Evolutionary conservation across 2,888 invertebrate genomes (phyloP).

Genomic region (Apotomis capreana): DNA sequence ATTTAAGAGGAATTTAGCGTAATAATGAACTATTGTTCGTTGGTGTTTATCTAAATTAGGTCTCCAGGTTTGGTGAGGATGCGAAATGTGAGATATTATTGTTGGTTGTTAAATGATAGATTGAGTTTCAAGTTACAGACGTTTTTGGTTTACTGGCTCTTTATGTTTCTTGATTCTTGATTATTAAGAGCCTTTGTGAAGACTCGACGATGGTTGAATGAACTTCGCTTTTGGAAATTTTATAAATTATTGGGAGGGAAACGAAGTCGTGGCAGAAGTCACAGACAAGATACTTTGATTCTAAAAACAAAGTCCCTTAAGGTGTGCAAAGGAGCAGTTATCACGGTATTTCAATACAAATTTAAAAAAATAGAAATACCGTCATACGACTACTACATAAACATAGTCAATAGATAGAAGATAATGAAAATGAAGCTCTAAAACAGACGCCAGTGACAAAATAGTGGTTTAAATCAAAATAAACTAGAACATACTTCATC

Average conservation of each 20-base stretch:
- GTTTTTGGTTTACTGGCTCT: not conserved
- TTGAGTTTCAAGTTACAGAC: not conserved
- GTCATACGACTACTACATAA: no score
- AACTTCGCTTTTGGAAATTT: no score
- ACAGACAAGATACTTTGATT: no score
- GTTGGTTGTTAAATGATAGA: not conserved
- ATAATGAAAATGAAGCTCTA: not conserved
- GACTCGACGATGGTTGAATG: no score
- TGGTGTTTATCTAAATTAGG: conserved; percentile 32
- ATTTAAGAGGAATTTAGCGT: conserved; percentile 27
- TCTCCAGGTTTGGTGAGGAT: conserved; percentile 10
- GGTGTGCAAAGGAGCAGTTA: no score
- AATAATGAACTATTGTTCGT: conserved; percentile 28
- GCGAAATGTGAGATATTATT: conserved; percentile 11
- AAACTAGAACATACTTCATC: conserved; percentile 9
- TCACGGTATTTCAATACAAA: no score
- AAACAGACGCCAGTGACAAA: not conserved
- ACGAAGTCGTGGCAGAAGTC: no score
- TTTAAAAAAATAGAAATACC: no score
- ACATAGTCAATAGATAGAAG: not conserved
- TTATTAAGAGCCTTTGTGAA: no score
- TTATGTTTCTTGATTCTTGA: no score
- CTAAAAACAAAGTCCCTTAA: no score
- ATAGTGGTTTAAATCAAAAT: not conserved
- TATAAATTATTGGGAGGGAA: no score